These are phyloP conservation scores for Rhogogaster chlorosoma DNA, from an alignment of 2,888 invertebrate genomes.

Conservation along the genomic window DNA sequence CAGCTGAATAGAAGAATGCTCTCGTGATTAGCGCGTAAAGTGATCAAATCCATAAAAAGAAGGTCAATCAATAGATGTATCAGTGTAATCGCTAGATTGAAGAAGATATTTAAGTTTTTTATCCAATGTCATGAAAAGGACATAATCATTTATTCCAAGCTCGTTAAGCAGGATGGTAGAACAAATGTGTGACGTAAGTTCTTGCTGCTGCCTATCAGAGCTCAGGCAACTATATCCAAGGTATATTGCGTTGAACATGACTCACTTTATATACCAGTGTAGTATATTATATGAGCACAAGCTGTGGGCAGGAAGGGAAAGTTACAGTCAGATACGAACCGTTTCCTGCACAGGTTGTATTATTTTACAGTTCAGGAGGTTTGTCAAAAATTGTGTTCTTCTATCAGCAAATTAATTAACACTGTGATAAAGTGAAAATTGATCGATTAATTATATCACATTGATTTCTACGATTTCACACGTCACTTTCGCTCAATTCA, in stretches of 20 bases:
- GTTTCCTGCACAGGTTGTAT: constrained; percentile 40
- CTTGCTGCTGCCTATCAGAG: constrained; percentile 20
- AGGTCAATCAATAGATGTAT: not conserved
- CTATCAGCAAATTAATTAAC: not conserved
- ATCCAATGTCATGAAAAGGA: constrained; percentile 33
- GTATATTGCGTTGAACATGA: constrained; percentile 79
- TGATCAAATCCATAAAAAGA: not conserved
- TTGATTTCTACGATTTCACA: not conserved
- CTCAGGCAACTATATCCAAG: constrained; percentile 82
- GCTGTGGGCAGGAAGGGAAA: constrained; percentile 48
- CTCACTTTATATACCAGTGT: not conserved
- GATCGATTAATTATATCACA: not conserved
- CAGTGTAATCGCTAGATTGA: not conserved
- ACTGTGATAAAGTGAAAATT: not conserved
- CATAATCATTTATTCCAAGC: not conserved
- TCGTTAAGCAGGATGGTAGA: not conserved
- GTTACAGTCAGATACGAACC: constrained; percentile 40
- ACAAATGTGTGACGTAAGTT: constrained; percentile 21
- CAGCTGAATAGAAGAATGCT: not conserved
- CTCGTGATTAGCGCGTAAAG: not conserved
- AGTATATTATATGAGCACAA: constrained; percentile 17
- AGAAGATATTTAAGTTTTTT: not conserved
- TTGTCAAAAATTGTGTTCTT: constrained; percentile 2
- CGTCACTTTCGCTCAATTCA: not conserved
- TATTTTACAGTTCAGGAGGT: constrained; percentile 38